Conservation (phyloP, 2,797 vertebrate species). For the Psittacula echo region DNA sequence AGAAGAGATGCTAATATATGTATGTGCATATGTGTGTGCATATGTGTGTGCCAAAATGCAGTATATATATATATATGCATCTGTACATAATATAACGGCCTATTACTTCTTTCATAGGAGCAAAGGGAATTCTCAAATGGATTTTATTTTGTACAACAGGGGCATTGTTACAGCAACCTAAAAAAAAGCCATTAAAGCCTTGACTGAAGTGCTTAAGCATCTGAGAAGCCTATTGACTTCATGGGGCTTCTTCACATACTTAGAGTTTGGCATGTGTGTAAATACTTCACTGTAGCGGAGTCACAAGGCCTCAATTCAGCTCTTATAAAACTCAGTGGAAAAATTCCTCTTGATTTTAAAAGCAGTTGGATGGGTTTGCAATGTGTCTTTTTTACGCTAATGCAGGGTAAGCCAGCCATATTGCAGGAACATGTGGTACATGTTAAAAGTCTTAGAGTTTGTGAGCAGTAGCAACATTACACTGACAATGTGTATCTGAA, state of each 20-base stretch:
- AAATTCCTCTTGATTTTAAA: constrained; percentile 19
- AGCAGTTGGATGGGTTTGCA: not conserved
- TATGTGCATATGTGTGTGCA: not conserved
- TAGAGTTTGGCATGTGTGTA: constrained; percentile 3
- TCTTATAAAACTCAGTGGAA: constrained; percentile 24
- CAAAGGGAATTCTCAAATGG: not conserved
- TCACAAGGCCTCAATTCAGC: constrained; percentile 8
- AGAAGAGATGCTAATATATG: not conserved
- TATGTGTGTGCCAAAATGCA: not conserved
- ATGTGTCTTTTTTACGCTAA: not conserved
- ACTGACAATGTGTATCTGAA: accelerated
- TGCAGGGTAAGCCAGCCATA: not conserved
- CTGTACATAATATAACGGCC: not conserved
- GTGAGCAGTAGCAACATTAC: not conserved
- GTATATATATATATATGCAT: not conserved
- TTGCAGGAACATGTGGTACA: constrained; percentile 1
- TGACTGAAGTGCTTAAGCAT: not conserved
- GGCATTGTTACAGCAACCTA: not conserved
- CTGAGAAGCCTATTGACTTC: constrained; percentile 34
- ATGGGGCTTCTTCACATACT: constrained; percentile 20
- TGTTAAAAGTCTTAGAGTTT: not conserved
- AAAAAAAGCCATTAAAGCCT: not conserved
- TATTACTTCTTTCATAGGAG: not conserved
- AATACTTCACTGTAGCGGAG: not conserved
- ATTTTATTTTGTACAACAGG: not conserved